A percentile compares a stretch with the other conserved stretches of the same genome.
phyloP scores from a whole-genome alignment of 2,113 vertebrate genomes.

The Phylloscopus trochilus region DNA sequence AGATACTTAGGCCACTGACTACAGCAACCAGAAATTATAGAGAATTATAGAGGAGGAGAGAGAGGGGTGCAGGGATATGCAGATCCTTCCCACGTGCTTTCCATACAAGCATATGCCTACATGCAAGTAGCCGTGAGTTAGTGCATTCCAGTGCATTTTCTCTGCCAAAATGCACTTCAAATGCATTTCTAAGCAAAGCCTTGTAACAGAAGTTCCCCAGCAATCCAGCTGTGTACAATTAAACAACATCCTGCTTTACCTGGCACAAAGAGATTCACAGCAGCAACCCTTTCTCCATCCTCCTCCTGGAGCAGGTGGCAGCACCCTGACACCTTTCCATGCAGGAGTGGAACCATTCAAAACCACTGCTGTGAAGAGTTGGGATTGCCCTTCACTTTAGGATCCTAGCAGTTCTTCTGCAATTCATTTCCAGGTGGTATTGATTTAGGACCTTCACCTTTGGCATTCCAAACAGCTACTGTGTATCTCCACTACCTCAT shows the following conservation, averaged over 20 bases:
- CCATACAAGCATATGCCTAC: not conserved
- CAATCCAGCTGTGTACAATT: not conserved
- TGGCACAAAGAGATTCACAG: not conserved
- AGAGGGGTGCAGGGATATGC: not conserved
- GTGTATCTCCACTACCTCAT: not conserved
- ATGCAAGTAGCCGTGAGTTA: not conserved
- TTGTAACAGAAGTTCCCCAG: not conserved
- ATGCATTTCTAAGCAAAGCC: not conserved
- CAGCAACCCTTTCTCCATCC: not conserved
- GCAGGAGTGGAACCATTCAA: not conserved
- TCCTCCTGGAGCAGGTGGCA: not conserved
- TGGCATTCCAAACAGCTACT: not conserved
- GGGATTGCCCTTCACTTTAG: not conserved
- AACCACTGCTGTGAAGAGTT: not conserved
- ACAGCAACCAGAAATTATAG: not conserved
- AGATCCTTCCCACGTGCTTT: not conserved
- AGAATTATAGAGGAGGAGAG: not conserved
- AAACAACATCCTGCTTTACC: not conserved
- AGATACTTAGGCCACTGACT: not conserved
- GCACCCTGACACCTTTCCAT: not conserved
- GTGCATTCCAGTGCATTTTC: not conserved
- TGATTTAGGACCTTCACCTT: not conserved
- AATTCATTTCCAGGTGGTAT: not conserved
- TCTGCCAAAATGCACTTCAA: not conserved
- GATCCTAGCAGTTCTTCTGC: not conserved